Evolutionary conservation across 2,888 invertebrate genomes (phyloP), one percentile per base, ranked within the genome.

Genomic region (Dicycla oo): DNA sequence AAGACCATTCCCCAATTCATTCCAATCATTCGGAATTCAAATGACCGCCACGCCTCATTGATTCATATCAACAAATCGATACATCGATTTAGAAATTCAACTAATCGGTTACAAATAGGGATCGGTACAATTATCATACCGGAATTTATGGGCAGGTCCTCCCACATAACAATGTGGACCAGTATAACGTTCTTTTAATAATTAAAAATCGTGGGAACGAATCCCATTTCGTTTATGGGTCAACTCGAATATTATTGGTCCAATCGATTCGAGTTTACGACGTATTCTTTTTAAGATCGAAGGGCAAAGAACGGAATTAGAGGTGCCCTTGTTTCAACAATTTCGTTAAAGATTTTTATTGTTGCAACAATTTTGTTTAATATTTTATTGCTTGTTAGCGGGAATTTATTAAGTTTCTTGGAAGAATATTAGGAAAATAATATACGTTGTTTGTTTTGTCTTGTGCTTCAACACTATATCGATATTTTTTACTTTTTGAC

Each of bases 81-180:
- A 70, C 73, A 90, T 87, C 88, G 86, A 86, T 88, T 83, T 74
- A 80, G 74, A 78, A 82, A 82, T 81, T 75, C 78, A 69, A 87
- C 86, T 87, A 87, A 88, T 89, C 88, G 84, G 75, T 89, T 81
- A 88, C 86, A 87, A 88, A 82, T 79, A 78, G 83, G 82, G 66
- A 72, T 74, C 78, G 81, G 69, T 77, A 65, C 67, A 69, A 88
- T 90, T 89, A 91, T 87, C 89, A 86, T 83, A 88, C 82, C 88
- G 91, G 89, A 91, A 89, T 93, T 91, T 91, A 93, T 90, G 81
- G 86, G 80, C 86, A 84, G 87, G 86, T 89, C 90, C 87, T 86
- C 85, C 84, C 82, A 86, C 85, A 77, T 84, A 88, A 89, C 91
- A 90, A 90, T 89, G 83, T 84, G 51, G 84, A 81, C 65, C 73